Conservation (phyloP, 2,797 vertebrate genomes). For the Tinamus major region DNA sequence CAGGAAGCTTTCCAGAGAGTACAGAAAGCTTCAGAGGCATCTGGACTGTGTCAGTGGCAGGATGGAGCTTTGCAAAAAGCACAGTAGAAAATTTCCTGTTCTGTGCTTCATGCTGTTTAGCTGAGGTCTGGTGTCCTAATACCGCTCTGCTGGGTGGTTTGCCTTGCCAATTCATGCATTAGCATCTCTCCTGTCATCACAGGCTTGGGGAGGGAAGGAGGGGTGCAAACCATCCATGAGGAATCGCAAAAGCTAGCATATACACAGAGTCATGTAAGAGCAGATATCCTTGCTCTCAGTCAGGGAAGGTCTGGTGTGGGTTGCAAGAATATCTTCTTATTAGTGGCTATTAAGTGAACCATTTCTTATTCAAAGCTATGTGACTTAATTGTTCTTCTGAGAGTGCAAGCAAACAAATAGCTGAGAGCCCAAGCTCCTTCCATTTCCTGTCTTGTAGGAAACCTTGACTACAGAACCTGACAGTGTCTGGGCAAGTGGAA, state of each 20-base stretch:
- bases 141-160: neutral
- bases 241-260: neutral
- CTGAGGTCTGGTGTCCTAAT: neutral
- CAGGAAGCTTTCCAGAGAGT: neutral
- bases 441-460: neutral
- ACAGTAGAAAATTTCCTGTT: neutral
- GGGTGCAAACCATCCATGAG: neutral
- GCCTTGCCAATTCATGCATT: neutral
- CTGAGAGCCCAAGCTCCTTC: neutral
- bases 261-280: neutral
- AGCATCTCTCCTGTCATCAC: neutral
- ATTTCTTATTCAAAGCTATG: neutral
- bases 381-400: neutral
- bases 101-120: neutral
- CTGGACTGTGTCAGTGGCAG: neutral
- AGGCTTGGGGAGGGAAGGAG: neutral
- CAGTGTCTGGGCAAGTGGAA: neutral
- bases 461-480: neutral
- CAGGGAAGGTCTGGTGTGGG: neutral
- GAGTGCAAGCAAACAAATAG: neutral
- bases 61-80: neutral
- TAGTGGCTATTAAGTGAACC: neutral
- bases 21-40: neutral
- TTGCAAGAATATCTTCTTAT: neutral
- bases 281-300: neutral